Evolutionary conservation across 2,888 invertebrate genomes (phyloP).

Genomic region (Anodontia alba): DNA sequence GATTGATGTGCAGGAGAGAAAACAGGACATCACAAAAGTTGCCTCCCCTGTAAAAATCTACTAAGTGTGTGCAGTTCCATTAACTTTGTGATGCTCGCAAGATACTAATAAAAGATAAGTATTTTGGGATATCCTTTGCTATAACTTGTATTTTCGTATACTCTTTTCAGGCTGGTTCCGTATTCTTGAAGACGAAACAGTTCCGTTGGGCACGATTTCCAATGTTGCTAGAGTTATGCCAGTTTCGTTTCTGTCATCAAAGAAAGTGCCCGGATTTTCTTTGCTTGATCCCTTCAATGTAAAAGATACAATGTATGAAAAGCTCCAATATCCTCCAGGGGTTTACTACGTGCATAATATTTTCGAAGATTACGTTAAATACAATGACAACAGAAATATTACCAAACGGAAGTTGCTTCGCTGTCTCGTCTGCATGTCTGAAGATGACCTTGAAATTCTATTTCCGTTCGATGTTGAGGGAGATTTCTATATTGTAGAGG

Average conservation of each 20-base stretch:
- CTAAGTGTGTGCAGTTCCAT: too few relatives aligned
- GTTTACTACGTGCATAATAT: slow-evolving; percentile 64
- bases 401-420: slow-evolving; percentile 68
- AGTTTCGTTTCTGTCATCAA: slow-evolving; percentile 57
- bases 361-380: slow-evolving; percentile 71
- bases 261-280: slow-evolving; percentile 60
- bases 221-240: slow-evolving; percentile 72
- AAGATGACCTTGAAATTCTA: slow-evolving; percentile 64
- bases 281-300: slow-evolving; percentile 53
- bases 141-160: background rate
- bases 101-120: too few relatives aligned
- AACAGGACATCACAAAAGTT: too few relatives aligned
- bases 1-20: too few relatives aligned
- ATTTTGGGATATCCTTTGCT: too few relatives aligned
- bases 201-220: slow-evolving; percentile 60
- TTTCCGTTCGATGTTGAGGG: slow-evolving; percentile 71
- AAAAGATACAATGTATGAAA: slow-evolving; percentile 67
- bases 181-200: slow-evolving; percentile 63
- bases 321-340: slow-evolving; percentile 64
- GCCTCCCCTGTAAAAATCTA: too few relatives aligned
- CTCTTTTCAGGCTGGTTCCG: slow-evolving; percentile 68
- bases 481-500: slow-evolving; percentile 70
- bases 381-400: slow-evolving; percentile 59
- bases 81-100: too few relatives aligned
- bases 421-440: slow-evolving; percentile 66